Conservation (phyloP, 2,888 invertebrate species). For the Drosophila rubida region DNA sequence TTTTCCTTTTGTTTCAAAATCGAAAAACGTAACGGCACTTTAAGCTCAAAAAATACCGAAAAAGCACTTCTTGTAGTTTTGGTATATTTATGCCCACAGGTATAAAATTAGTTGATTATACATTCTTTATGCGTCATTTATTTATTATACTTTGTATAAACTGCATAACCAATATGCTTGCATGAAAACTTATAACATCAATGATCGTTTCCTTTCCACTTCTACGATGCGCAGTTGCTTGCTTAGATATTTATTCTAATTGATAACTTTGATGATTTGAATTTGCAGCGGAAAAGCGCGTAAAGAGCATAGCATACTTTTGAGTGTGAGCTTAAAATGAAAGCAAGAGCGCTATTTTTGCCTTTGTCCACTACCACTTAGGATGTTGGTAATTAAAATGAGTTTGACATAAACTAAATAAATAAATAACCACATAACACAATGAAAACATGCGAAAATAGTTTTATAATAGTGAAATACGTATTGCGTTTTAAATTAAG, state of each 20-base stretch:
- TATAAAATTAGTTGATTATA: no score
- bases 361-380: not conserved
- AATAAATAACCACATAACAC: no score
- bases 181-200: no score
- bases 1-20: not conserved
- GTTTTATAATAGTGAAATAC: not conserved
- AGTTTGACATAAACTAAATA: no score
- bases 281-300: constrained; percentile 2
- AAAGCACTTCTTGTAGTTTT: not conserved
- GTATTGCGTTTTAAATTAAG: no score
- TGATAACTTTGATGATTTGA: not conserved
- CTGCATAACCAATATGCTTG: no score
- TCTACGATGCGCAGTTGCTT: not conserved
- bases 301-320: constrained; percentile 41
- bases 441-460: not conserved
- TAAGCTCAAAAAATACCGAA: not conserved
- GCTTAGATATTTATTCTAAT: not conserved
- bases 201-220: no score
- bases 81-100: not conserved
- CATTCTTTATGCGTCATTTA: not conserved
- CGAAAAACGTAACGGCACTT: not conserved
- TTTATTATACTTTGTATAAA: no score
- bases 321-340: not conserved
- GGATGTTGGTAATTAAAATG: not conserved
- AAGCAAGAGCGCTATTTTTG: not conserved